phyloP scores from a whole-genome alignment of 2,888 invertebrate species.

The Coecobrya sp. region DNA sequence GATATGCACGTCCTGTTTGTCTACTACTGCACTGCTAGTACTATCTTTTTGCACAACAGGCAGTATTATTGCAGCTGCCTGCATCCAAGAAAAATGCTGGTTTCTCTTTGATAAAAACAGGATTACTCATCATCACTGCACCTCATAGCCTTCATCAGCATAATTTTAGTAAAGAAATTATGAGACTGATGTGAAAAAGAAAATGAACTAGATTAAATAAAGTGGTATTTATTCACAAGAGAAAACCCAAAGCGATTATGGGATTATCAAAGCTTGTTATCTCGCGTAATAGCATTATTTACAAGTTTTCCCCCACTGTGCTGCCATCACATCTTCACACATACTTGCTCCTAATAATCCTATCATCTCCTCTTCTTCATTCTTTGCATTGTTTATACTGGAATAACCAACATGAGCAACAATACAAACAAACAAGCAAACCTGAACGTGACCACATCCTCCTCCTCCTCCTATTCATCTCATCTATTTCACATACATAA shows the following conservation, averaged over 20 bases:
- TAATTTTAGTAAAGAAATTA: neutral
- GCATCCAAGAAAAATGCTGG: neutral
- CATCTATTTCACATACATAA: neutral
- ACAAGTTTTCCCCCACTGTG: neutral
- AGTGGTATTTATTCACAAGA: neutral
- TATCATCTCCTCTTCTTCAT: neutral
- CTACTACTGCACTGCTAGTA: neutral
- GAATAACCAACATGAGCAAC: neutral
- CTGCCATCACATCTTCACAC: neutral
- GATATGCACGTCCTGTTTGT: conserved; percentile 1
- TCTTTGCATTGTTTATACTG: neutral
- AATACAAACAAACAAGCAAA: neutral
- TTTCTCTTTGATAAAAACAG: neutral
- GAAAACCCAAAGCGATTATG: neutral
- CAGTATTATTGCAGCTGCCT: neutral
- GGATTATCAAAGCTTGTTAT: conserved; percentile 23
- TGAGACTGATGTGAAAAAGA: neutral
- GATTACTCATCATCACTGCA: neutral
- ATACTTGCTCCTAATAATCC: neutral
- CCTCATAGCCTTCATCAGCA: no score
- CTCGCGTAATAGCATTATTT: conserved; percentile 30
- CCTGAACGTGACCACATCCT: neutral
- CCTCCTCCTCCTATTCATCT: neutral
- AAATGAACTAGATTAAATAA: neutral
- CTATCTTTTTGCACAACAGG: neutral